phyloP scores from a whole-genome alignment of 2,113 vertebrate genomes.

The Heterochromis multidens region DNA sequence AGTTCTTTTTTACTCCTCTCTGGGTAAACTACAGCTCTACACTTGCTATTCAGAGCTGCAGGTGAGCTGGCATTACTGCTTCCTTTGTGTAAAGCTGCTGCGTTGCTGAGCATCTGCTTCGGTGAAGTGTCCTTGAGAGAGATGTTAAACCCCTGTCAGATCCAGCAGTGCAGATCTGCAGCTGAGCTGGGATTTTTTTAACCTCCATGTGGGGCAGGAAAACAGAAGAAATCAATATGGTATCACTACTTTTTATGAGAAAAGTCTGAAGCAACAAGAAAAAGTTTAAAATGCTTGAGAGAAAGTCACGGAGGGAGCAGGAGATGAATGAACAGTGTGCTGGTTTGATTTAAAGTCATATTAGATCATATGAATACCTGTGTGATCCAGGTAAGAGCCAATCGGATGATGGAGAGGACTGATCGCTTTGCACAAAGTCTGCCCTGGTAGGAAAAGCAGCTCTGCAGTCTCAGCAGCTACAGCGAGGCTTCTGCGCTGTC shows the following conservation, averaged over 20 bases:
- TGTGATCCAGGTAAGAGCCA: neutral
- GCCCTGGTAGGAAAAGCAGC: neutral
- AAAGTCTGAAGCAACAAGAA: neutral
- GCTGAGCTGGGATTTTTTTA: neutral
- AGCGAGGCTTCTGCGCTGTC: neutral
- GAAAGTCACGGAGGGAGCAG: neutral
- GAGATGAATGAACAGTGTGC: neutral
- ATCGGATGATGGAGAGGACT: neutral
- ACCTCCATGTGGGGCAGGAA: neutral
- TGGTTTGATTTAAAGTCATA: neutral
- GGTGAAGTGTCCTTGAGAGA: slow-evolving; percentile 14
- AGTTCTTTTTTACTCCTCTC: neutral
- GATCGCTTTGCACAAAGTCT: neutral
- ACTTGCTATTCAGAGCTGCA: neutral
- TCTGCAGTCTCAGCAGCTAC: slow-evolving; percentile 2
- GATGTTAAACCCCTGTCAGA: neutral
- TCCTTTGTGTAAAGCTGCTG: neutral
- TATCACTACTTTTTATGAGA: neutral
- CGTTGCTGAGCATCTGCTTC: neutral
- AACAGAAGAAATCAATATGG: neutral
- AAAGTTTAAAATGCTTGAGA: neutral
- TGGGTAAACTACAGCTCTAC: neutral
- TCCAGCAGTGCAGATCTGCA: neutral
- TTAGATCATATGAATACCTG: neutral
- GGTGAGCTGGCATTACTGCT: neutral